Percentiles rank a stretch among this genome's conserved stretches.
Evolutionary conservation across 2,888 invertebrate genomes (phyloP).

Genomic region (Neocrepidodera transversa): DNA sequence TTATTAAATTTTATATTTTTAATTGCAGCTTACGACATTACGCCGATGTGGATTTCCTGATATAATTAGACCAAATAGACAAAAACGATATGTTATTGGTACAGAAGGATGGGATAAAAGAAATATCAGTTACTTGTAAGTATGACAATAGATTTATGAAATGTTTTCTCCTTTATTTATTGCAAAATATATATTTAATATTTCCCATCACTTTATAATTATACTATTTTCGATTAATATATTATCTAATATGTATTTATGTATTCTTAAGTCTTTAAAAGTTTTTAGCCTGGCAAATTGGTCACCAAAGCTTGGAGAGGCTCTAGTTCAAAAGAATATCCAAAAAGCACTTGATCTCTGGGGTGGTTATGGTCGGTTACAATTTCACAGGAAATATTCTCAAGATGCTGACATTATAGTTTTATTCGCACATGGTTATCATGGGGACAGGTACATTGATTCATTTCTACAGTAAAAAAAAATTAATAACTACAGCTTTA

Average conservation of each 20-base stretch:
- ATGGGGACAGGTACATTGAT: constrained; percentile 70
- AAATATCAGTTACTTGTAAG: constrained; percentile 73
- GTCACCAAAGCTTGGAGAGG: constrained; percentile 67
- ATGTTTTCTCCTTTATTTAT: neutral
- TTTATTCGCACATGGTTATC: constrained; percentile 72
- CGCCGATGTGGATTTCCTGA: constrained; percentile 79
- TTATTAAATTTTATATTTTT: no score
- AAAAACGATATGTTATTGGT: constrained; percentile 67
- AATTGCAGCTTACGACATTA: constrained; percentile 72
- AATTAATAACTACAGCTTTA: constrained; percentile 10
- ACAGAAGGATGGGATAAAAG: constrained; percentile 74
- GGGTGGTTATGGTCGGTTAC: constrained; percentile 71
- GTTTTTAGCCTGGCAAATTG: constrained; percentile 72
- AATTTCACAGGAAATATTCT: constrained; percentile 62
- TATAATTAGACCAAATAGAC: constrained; percentile 60
- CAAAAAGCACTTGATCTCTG: constrained; percentile 71
- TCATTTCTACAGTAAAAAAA: neutral
- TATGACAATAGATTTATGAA: no score
- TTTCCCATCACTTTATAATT: no score
- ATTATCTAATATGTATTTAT: constrained; percentile 1
- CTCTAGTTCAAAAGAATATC: constrained; percentile 66
- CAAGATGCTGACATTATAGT: constrained; percentile 77
- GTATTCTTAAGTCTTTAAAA: neutral
- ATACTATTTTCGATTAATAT: no score
- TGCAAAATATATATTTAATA: no score